Evolutionary conservation across 2,888 invertebrate genomes (phyloP).

Genomic region (Drosophila setosimentum): DNA sequence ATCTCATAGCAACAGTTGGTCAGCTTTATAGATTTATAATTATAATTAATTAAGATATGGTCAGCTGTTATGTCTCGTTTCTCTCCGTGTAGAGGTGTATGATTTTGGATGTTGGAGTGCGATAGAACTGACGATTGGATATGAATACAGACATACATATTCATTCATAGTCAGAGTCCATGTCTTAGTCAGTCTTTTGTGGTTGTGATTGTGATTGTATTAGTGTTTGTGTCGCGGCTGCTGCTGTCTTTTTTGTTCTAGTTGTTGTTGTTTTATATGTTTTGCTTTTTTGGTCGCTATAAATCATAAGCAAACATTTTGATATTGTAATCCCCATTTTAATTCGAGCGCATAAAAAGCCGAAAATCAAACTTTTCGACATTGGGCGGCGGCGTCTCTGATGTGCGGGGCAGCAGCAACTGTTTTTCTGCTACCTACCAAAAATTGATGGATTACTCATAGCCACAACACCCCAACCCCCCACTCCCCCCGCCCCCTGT

Average conservation of each 20-base stretch:
- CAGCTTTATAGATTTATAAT: not conserved
- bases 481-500: not conserved
- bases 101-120: constrained; percentile 31
- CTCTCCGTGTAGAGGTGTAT: not conserved
- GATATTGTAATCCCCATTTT: constrained; percentile 83
- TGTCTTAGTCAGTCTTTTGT: constrained; percentile 17
- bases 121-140: constrained; percentile 20
- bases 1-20: not conserved
- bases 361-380: constrained; percentile 83
- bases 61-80: not conserved
- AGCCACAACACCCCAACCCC: constrained; percentile 26
- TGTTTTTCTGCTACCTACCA: constrained; percentile 64
- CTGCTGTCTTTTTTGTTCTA: constrained; percentile 28
- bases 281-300: constrained; percentile 63
- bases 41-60: not conserved
- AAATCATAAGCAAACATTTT: constrained; percentile 83
- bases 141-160: constrained; percentile 11
- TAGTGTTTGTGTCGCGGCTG: constrained; percentile 42
- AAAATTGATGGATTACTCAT: constrained; percentile 78
- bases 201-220: constrained; percentile 30
- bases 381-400: constrained; percentile 78
- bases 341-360: constrained; percentile 82
- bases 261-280: too few species aligned
- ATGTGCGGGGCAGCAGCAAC: constrained; percentile 75
- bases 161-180: constrained; percentile 18